Evolutionary conservation across 2,113 vertebrate genomes (phyloP).

Genomic region (Phalacrocorax pelagicus): DNA sequence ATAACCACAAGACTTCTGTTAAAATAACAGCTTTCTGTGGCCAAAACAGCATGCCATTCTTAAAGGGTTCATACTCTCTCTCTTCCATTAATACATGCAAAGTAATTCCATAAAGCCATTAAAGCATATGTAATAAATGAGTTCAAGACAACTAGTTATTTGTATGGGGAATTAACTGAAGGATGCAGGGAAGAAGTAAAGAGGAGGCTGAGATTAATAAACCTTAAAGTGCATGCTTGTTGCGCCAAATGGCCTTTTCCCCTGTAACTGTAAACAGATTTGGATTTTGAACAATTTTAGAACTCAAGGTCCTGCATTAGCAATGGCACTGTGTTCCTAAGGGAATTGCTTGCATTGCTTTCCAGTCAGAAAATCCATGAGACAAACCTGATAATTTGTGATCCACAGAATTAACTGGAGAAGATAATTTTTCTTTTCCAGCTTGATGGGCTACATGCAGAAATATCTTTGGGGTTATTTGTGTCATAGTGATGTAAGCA

Average conservation of each 20-base stretch:
- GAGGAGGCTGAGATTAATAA: slow-evolving; percentile 4
- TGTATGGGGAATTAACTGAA: background rate
- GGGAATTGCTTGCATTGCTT: background rate
- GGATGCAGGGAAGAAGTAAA: background rate
- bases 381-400: background rate
- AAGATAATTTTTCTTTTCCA: background rate
- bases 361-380: background rate
- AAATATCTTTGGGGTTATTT: background rate
- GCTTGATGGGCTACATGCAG: background rate
- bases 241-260: slow-evolving; percentile 12
- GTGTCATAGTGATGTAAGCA: background rate
- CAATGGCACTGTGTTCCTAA: accelerated
- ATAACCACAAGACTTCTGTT: background rate
- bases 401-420: background rate
- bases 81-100: slow-evolving; percentile 6
- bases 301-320: background rate
- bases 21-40: slow-evolving; percentile 5
- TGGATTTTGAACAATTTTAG: background rate
- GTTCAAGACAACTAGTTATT: background rate
- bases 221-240: background rate
- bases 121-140: slow-evolving; percentile 33
- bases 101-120: slow-evolving; percentile 13
- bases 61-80: background rate
- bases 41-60: background rate
- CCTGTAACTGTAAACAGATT: slow-evolving; percentile 11